phyloP scores from a whole-genome alignment of 2,113 vertebrate genomes.

The Urocitellus parryii region DNA sequence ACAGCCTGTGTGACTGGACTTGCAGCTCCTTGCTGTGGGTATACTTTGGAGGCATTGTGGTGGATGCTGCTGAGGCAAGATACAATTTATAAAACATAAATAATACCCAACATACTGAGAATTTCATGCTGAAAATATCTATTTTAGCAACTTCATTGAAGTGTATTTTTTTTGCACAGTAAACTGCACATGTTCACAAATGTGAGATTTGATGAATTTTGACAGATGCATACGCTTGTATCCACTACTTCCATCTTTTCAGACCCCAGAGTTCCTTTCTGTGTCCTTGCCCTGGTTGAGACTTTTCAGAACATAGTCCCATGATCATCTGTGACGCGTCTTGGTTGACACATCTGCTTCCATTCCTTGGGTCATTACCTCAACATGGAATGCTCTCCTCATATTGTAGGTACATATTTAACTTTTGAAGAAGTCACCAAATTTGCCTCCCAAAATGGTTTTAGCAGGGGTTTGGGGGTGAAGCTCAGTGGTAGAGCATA shows the following conservation, averaged over 20 bases:
- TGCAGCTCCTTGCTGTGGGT: accelerated
- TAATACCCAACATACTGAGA: neutral
- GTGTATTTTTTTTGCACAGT: neutral
- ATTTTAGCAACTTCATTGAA: neutral
- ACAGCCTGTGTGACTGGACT: neutral
- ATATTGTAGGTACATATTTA: neutral
- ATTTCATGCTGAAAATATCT: neutral
- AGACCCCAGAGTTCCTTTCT: neutral
- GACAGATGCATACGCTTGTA: too few species aligned
- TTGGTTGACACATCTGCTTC: neutral
- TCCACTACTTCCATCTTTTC: neutral
- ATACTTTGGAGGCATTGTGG: neutral
- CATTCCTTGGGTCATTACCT: too few species aligned
- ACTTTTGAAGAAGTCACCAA: neutral
- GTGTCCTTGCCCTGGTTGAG: neutral
- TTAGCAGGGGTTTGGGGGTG: too few species aligned
- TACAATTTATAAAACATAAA: neutral
- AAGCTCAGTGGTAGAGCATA: too few species aligned
- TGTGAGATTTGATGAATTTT: neutral
- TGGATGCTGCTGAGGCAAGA: too few species aligned
- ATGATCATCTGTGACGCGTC: neutral
- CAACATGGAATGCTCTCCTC: too few species aligned
- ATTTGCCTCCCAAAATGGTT: neutral
- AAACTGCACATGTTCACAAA: neutral
- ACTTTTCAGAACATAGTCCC: too few species aligned